Conservation (phyloP, 2,797 vertebrate genomes). For the Gallinago stenura region DNA sequence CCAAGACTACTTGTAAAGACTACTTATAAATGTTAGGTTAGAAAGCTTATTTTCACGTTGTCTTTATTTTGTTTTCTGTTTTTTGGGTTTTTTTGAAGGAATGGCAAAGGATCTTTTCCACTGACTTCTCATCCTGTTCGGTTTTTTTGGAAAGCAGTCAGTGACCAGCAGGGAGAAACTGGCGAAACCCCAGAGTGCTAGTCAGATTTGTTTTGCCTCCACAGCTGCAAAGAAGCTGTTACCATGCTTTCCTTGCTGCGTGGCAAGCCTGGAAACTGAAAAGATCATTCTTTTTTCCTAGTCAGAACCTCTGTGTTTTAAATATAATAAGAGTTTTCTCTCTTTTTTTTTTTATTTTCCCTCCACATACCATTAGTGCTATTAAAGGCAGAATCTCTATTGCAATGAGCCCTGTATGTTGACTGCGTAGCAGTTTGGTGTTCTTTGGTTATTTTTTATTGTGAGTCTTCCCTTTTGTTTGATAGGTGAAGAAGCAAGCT, state of each 20-base stretch:
- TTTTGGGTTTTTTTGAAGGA: neutral
- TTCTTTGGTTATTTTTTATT: neutral
- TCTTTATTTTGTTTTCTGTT: neutral
- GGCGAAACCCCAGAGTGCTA: slow-evolving; percentile 28
- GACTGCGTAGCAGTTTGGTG: neutral
- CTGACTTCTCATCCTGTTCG: neutral
- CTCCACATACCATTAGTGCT: neutral
- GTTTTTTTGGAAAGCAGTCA: slow-evolving; percentile 32
- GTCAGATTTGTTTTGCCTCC: slow-evolving; percentile 44
- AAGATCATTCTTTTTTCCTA: neutral
- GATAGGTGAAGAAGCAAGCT: neutral
- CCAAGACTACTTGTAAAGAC: neutral
- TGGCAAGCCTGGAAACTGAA: slow-evolving; percentile 16
- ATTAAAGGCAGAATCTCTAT: neutral
- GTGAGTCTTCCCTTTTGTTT: neutral
- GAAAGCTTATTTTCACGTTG: neutral
- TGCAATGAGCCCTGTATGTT: neutral
- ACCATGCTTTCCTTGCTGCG: neutral
- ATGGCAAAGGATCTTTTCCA: slow-evolving; percentile 6
- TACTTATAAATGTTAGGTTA: neutral
- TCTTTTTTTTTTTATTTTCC: neutral
- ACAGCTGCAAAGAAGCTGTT: slow-evolving; percentile 50
- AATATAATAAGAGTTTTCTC: neutral
- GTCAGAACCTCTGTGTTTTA: neutral
- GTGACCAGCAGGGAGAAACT: slow-evolving; percentile 21